Base-by-base conservation (phyloP, 2,113 vertebrate genomes). In the Brachyistius frenatus region DNA sequence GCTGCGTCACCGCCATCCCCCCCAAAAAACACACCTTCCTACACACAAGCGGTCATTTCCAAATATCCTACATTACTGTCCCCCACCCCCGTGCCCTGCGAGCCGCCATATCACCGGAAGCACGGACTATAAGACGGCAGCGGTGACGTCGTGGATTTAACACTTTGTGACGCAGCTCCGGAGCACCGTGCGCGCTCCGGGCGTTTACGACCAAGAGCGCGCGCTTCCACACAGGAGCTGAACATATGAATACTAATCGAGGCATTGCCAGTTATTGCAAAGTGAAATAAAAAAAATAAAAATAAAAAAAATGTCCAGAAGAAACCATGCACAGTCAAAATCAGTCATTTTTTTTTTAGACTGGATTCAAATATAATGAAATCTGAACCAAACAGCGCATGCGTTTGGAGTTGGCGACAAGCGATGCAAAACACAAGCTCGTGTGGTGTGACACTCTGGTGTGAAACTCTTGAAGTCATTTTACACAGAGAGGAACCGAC, bases 91-190 rank as follows among this genome's bases (percentile, higher is more conserved):
- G 23, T 60, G 44, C 74, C 30, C 23, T 71, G 89, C n/a, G 36
- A 68, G 92, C 90, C 32, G 94, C 93, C 95, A 95, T 95, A 81
- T 89, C 75, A 80, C 91, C 92, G 93, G 93, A 94, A 94, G 41
- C 66, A 64, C 36, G 41, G 6, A 14, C 23, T 23, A 46, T 16
- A 8, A 56, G 15, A 47, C 6, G 47, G 31, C 41, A 11, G n/a
- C 36, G 36, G 32, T 41, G 49, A 74, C 83, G 84, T 73, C n/a
- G 23, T 5, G 50, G 46, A 32, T 9, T 41, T 33, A 61, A 30
- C 63, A 44, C n/a, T 7, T 15, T 14, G n/a, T 63, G 70, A 78
- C 60, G 84, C 70, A n/a, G 9, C 6, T 10, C 10, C 10, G 15
- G 33, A 33, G 55, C 13, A 23, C 49, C 88, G 89, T 83, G 89